A percentile compares a stretch with the other conserved stretches of the same genome.
Evolutionary conservation across 1,140 invertebrate species (phyloP).

Genomic region (Chrysomallon squamiferum): DNA sequence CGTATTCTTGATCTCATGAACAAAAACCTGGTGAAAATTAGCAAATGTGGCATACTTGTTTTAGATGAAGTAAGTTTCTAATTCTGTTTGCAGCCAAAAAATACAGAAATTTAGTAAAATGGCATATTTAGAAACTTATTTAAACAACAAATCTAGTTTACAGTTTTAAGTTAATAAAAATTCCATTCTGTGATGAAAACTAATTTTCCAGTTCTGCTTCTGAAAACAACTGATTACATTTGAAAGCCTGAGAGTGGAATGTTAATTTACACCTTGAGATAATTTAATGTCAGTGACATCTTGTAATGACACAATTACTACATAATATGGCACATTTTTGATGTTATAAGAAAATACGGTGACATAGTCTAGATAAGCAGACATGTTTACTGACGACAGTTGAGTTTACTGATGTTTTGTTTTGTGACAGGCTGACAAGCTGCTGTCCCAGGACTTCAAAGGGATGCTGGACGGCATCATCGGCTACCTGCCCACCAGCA

Average conservation of each 20-base stretch:
- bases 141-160: neutral
- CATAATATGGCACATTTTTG: no score
- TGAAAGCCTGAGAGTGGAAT: no score
- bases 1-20: constrained; percentile 99
- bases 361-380: no score
- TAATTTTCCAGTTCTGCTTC: constrained; percentile 6
- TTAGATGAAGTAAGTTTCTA: constrained; percentile 80
- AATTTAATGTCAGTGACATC: no score
- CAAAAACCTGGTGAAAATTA: constrained; percentile 93
- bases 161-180: neutral
- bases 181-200: no score
- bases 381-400: no score
- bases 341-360: no score
- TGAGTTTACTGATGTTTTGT: no score
- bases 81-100: neutral
- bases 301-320: no score
- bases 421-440: constrained; percentile 83
- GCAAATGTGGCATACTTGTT: constrained; percentile 95
- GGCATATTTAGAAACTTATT: neutral
- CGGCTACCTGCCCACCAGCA: constrained; percentile 87
- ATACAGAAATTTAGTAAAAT: neutral
- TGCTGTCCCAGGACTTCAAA: constrained; percentile 99
- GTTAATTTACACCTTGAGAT: no score
- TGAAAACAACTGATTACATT: neutral
- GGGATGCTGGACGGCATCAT: constrained; percentile 98